phyloP scores from a whole-genome alignment of 1,140 invertebrate species.

The Caenorhabditis remanei region DNA sequence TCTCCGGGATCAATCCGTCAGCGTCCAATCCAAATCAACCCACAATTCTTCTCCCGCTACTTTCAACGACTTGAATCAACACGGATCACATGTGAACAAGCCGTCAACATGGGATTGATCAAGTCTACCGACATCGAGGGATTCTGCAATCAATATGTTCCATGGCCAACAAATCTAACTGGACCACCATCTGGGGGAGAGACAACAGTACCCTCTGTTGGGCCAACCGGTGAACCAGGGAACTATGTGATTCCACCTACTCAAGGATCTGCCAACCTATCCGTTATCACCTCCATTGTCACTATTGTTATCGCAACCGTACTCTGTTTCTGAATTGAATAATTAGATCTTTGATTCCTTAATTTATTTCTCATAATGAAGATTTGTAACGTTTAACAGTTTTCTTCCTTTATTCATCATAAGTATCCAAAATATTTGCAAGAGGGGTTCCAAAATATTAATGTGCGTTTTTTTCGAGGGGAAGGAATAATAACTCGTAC shows the following conservation, averaged over 20 bases:
- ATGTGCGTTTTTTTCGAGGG: neutral
- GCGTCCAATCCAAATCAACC: neutral
- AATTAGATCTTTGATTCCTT: neutral
- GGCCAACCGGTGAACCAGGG: neutral
- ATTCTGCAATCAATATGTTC: neutral
- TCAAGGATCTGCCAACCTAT: neutral
- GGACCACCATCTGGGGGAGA: too few relatives aligned
- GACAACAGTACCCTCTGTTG: too few relatives aligned
- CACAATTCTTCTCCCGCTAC: neutral
- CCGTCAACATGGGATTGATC: neutral
- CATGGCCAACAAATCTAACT: neutral
- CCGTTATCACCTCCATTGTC: neutral
- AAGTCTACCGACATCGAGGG: neutral
- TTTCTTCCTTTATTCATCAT: slow-evolving; percentile 43
- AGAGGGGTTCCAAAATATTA: neutral
- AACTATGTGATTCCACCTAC: neutral
- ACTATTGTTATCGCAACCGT: neutral
- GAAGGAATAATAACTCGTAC: slow-evolving; percentile 18
- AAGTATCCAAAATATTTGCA: neutral
- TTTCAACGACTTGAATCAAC: neutral
- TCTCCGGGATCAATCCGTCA: neutral
- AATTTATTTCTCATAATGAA: neutral
- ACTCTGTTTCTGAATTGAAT: neutral
- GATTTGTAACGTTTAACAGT: neutral
- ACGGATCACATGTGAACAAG: neutral